A percentile compares a stretch with the other conserved stretches of the same genome.
These are phyloP conservation scores for Melozone crissalis DNA, from an alignment of 2,113 vertebrate species.

Conservation along the genomic window DNA sequence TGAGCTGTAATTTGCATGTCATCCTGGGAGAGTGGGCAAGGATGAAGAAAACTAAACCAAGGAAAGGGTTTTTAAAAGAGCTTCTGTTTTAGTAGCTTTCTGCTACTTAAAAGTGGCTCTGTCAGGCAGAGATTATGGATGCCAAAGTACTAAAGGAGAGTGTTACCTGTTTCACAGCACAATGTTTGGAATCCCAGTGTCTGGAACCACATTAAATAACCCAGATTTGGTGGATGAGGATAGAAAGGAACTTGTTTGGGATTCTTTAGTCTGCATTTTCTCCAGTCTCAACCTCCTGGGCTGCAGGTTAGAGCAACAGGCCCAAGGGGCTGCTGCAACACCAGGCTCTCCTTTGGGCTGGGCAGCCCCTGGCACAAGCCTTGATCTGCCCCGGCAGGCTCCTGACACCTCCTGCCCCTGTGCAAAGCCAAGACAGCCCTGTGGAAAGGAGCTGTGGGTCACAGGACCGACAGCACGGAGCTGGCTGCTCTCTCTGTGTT, in stretches of 20 bases:
- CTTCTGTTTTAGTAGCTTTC: background rate
- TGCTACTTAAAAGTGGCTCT: background rate
- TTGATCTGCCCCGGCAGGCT: background rate
- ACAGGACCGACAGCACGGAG: background rate
- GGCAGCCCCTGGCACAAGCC: background rate
- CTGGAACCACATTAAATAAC: background rate
- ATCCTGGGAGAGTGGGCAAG: background rate
- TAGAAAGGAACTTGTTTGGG: background rate
- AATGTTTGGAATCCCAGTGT: background rate
- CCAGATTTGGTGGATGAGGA: background rate
- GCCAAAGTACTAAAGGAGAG: background rate
- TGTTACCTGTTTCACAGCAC: background rate
- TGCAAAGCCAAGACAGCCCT: background rate
- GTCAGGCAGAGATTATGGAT: background rate
- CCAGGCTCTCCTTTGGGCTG: background rate
- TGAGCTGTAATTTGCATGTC: conserved; percentile 48
- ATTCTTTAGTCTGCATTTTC: background rate
- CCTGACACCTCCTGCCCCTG: background rate
- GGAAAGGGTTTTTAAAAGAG: background rate
- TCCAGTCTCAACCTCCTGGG: background rate
- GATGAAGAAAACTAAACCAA: conserved; percentile 7
- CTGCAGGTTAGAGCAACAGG: background rate
- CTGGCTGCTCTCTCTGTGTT: background rate
- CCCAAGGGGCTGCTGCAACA: background rate
- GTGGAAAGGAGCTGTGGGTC: background rate